Evolutionary conservation across 1,140 invertebrate species (phyloP).

Genomic region (Oedothorax gibbosus): DNA sequence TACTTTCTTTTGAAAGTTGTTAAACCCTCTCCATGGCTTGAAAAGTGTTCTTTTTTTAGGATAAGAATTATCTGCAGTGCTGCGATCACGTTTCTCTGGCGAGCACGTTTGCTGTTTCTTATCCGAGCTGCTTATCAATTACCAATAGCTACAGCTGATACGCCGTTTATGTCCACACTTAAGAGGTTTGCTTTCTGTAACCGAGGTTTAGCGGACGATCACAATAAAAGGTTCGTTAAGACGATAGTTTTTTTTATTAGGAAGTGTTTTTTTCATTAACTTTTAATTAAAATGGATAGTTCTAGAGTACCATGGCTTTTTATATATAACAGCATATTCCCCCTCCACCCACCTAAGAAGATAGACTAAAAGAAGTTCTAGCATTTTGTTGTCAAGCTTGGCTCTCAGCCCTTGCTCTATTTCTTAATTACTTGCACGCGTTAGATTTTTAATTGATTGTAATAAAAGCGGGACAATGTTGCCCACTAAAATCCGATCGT

Average conservation of each 20-base stretch:
- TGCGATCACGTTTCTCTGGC: conserved; percentile 29
- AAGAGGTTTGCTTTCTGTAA: conserved; percentile 12
- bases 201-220: neutral
- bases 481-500: too few species aligned
- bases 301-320: too few species aligned
- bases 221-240: conserved; percentile 19
- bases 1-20: conserved; percentile 35
- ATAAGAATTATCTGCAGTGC: conserved; percentile 33
- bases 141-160: conserved; percentile 34
- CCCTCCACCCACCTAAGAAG: too few species aligned
- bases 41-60: conserved; percentile 31
- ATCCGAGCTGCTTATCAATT: conserved; percentile 30
- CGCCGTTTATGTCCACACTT: conserved; percentile 24
- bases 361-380: too few species aligned
- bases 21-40: conserved; percentile 26
- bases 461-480: too few species aligned
- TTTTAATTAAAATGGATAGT: too few species aligned
- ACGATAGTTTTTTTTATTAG: neutral
- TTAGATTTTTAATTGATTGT: too few species aligned
- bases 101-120: conserved; percentile 45
- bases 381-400: too few species aligned
- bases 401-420: too few species aligned
- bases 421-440: too few species aligned
- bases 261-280: neutral
- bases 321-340: too few species aligned